Percentiles rank a stretch among this genome's conserved stretches.
These are phyloP conservation scores for Xyrichtys novacula DNA, from an alignment of 2,797 vertebrate genomes.

Conservation along the genomic window DNA sequence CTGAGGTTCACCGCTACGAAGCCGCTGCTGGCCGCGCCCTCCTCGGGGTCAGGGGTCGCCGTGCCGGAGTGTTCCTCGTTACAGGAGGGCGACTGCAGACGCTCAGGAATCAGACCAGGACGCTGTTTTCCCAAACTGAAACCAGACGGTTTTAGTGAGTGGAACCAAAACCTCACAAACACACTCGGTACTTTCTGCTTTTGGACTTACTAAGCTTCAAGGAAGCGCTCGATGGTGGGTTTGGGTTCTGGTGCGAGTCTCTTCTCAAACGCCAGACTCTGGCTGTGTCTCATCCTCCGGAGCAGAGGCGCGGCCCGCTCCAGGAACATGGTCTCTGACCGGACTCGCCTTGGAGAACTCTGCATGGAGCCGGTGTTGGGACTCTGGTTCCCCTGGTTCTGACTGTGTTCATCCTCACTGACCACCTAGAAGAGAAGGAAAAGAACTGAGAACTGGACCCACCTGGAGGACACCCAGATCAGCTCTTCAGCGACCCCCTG, in stretches of 20 bases:
- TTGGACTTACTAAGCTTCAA: slow-evolving; percentile 91
- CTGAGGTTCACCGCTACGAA: slow-evolving; percentile 94
- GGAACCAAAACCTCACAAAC: neutral
- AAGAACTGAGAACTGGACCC: too few species aligned
- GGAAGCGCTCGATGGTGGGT: slow-evolving; percentile 95
- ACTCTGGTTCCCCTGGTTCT: slow-evolving; percentile 91
- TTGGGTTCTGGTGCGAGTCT: slow-evolving; percentile 93
- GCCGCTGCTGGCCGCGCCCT: slow-evolving; percentile 90
- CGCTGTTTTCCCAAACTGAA: slow-evolving; percentile 83
- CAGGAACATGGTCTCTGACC: slow-evolving; percentile 93
- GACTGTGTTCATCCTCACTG: slow-evolving; percentile 95
- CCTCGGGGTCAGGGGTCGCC: slow-evolving; percentile 88
- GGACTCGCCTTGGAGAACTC: slow-evolving; percentile 93
- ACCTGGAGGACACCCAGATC: too few species aligned
- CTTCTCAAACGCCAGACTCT: slow-evolving; percentile 97
- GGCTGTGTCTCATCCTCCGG: slow-evolving; percentile 93
- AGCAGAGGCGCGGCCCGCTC: slow-evolving; percentile 92
- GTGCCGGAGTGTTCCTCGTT: slow-evolving; percentile 89
- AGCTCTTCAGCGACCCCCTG: too few species aligned
- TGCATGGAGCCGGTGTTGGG: slow-evolving; percentile 92
- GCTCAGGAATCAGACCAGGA: slow-evolving; percentile 71
- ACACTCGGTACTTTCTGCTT: neutral
- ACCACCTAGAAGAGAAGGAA: slow-evolving; percentile 83
- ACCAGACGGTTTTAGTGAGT: slow-evolving; percentile 45
- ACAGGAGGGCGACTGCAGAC: slow-evolving; percentile 83